Base-by-base conservation (phyloP, 2,797 vertebrate genomes). In the Leptodactylus fallax region DNA sequence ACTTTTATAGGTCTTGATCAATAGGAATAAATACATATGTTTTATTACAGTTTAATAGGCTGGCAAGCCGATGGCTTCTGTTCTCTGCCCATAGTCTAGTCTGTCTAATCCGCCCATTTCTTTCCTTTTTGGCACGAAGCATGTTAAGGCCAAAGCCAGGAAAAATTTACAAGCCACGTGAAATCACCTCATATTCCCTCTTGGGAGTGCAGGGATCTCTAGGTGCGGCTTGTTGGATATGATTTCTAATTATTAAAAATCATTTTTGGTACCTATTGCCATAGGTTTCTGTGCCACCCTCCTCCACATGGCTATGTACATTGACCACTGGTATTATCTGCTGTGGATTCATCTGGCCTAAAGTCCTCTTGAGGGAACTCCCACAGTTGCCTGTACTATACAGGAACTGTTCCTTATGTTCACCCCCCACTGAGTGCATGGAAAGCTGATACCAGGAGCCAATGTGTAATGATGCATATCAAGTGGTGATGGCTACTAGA, bases 81-180 rank as follows among this genome's bases (percentile, higher is more conserved):
- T 76, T 82, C 56, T 72, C 87, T 88, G 82, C 82, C 82, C 82
- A 79, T 51, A 80, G 77, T 81, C 85, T 87, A 14, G 0, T 51
- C 78, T 65, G 80, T 23, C 49, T 86, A 49, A 77, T 82, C 21
- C 71, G 83, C 88, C 88, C 88, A 51, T 89, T 82, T 82, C 67
- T 86, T 89, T 79, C 91, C 87, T 89, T 74, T 13, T 72, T 88
- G 91, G 90, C 90, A 63, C 90, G 85, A 77, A 55, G 55, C 47
- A 25, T 72, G 23, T 65, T 85, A 82, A 56, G 14, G 65, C 84
- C 71, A 86, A 27, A 82, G 88, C 88, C 88, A 89, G 84, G 88
- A 86, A 89, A 86, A 86, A 60, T 63, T 89, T 83, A 82, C 79
- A 78, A 58, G 76, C 55, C 51, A 47, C 16, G 27, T 61, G n/a